Conservation (phyloP, 2,888 invertebrate genomes). For the Aelia acuminata region DNA sequence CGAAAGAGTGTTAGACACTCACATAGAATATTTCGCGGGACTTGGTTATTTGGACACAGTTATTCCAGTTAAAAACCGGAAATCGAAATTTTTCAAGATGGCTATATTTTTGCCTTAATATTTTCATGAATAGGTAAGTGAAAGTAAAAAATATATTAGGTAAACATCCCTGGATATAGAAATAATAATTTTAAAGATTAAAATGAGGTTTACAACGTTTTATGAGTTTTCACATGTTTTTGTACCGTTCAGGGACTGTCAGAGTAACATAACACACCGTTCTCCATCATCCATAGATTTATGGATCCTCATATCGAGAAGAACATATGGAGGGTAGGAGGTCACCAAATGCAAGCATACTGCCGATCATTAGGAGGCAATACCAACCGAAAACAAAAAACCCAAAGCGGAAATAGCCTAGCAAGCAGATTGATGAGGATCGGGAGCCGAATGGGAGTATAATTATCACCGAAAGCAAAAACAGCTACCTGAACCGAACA, state of each 20-base stretch:
- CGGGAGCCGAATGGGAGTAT: not conserved
- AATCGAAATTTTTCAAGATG: too few species aligned
- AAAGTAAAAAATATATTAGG: too few species aligned
- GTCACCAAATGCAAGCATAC: conserved; percentile 30
- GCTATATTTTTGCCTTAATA: too few species aligned
- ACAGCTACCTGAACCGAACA: conserved; percentile 1
- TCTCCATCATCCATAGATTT: not conserved
- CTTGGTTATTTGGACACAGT: too few species aligned
- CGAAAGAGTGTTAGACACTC: too few species aligned
- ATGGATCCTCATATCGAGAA: not conserved
- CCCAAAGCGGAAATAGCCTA: conserved; percentile 15
- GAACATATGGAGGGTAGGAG: conserved; percentile 39
- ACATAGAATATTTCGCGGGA: too few species aligned
- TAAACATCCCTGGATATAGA: too few species aligned
- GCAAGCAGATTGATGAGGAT: not conserved
- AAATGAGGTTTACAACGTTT: too few species aligned
- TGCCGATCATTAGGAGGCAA: conserved; percentile 13
- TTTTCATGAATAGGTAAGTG: too few species aligned
- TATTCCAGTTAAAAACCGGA: too few species aligned
- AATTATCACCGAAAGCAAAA: conserved; percentile 4
- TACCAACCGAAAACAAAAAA: not conserved
- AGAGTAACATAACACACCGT: not conserved
- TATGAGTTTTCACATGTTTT: not conserved
- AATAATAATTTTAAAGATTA: too few species aligned
- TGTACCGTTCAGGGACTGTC: not conserved